Evolutionary conservation across 2,113 vertebrate species (phyloP), one percentile per base, ranked within the genome.

Genomic region (Orientallactaga bullata): DNA sequence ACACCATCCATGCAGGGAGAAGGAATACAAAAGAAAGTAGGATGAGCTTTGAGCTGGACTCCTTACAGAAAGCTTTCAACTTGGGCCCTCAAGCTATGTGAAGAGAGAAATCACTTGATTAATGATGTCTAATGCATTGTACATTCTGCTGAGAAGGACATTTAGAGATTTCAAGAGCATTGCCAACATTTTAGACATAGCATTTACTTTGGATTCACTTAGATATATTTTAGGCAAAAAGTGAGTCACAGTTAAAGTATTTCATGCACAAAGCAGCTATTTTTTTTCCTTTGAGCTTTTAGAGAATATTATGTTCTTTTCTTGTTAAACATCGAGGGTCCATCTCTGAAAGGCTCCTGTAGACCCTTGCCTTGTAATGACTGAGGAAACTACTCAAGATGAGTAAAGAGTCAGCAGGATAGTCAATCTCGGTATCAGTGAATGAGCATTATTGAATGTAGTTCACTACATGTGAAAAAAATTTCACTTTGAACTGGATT

Each of bases 181-280:
- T 39, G 71, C 92, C 87, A 93, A 85, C 80, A 87, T 92, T 87
- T 84, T 81, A 93, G 92, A 96, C 81, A 72, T 55, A 90, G 95
- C 71, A 81, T 91, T 95, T 91, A 76, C 85, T 93, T 93, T 93
- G 90, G 85, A 95, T 77, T 87, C 69, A 37, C 80, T 96, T 95
- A 7, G 0, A 42, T 94, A 73, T 94, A 94, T 94, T 92, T 93
- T 91, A 84, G 87, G 83, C 86, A 95, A 96, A 94, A 84, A 51
- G 8, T 93, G 93, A 95, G 81, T 97, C 94, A 96, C 65, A 18
- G 76, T 73, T 92, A 85, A 96, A 94, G 65, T 95, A 92, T 94
- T 88, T 93, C 42, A 51, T 83, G 73, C 58, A 81, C 51, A 94
- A 81, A 95, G 51, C 42, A 69, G 65, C 51, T 94, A 66, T n/a